These are phyloP conservation scores for Pan troglodytes DNA, from an alignment of 2,113 vertebrate genomes.

Conservation along the genomic window NHGRI_mPanTro3-v2.1_pri NC_072398.2:132249001-132249500, in stretches of 20 bases:
- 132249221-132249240: not conserved
- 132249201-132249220: constrained; percentile 46
- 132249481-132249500: not conserved
- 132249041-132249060: not conserved
- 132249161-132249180: not conserved
- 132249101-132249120: not conserved
- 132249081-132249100: not conserved
- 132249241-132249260: not conserved
- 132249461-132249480: constrained; percentile 6
- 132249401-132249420: constrained; percentile 29
- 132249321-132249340: not conserved
- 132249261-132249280: constrained; percentile 38
- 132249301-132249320: constrained; percentile 6
- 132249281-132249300: constrained; percentile 51
- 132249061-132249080: not conserved
- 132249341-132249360: constrained; percentile 52
- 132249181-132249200: not conserved
- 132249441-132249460: constrained; percentile 48
- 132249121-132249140: not conserved
- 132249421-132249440: constrained; percentile 43
- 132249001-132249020: not conserved
- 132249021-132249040: not conserved
- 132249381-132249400: constrained; percentile 41
- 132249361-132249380: constrained; percentile 51
- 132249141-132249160: not conserved